Percentiles rank a stretch among this genome's conserved stretches.
Evolutionary conservation across 2,113 vertebrate species (phyloP).

Genomic region (Ailurus styani): DNA sequence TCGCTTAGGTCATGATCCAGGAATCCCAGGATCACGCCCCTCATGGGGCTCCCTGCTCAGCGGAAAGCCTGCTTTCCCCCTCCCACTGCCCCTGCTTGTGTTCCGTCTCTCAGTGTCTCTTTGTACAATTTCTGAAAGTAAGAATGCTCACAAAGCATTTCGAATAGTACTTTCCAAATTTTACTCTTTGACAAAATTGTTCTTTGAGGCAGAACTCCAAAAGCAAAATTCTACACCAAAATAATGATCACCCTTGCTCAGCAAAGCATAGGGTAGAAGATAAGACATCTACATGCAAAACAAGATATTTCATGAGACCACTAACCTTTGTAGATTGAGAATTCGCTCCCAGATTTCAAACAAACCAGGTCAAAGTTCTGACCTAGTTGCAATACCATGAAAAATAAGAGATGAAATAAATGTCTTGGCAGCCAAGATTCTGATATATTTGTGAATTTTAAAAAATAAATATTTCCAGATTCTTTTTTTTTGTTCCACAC

Average conservation of each 20-base stretch:
- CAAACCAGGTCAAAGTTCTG: background rate
- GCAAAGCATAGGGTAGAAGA: background rate
- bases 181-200: background rate
- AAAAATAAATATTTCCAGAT: slow-evolving; percentile 26
- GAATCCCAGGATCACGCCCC: no score
- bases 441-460: background rate
- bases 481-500: background rate
- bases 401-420: slow-evolving; percentile 17
- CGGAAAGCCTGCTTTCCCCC: no score
- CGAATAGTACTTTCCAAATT: background rate
- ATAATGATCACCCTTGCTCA: background rate
- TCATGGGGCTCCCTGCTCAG: no score
- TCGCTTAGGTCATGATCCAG: no score
- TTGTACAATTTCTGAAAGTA: background rate
- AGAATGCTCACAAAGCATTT: background rate
- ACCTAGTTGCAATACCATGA: background rate
- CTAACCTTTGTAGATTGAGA: background rate
- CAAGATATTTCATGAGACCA: background rate
- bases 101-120: no score
- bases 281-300: background rate
- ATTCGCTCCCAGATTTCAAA: background rate
- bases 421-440: background rate
- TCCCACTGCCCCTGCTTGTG: no score
- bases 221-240: background rate
- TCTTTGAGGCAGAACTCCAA: slow-evolving; percentile 4